These are phyloP conservation scores for Simalia tracyae DNA, from an alignment of 2,797 vertebrate species.

Conservation along the genomic window DNA sequence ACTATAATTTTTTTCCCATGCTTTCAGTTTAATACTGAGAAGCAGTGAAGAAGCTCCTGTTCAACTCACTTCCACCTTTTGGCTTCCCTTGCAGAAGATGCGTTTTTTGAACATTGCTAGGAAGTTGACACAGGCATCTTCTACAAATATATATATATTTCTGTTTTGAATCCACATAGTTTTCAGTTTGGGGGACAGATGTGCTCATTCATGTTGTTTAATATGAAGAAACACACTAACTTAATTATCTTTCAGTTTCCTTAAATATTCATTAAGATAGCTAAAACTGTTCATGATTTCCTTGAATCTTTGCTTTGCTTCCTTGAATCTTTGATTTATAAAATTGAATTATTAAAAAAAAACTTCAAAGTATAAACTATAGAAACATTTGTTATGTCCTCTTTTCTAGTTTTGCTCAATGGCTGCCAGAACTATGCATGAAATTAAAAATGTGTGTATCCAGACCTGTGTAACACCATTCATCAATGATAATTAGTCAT, in stretches of 20 bases:
- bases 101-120: not conserved
- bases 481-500: not conserved
- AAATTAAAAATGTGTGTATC: not conserved
- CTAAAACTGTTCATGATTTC: not conserved
- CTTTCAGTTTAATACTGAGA: not conserved
- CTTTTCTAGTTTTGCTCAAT: not conserved
- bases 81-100: not conserved
- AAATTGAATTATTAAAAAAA: not conserved
- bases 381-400: not conserved
- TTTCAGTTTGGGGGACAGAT: not conserved
- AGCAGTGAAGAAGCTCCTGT: not conserved
- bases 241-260: not conserved
- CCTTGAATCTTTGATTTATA: not conserved
- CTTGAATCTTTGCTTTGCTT: not conserved
- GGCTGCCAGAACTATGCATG: not conserved
- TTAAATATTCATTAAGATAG: not conserved
- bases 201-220: not conserved
- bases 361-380: not conserved
- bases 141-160: not conserved
- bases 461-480: not conserved
- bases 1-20: not conserved
- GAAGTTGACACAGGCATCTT: not conserved
- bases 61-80: not conserved
- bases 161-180: not conserved
- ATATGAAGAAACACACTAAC: not conserved